Base-by-base conservation (phyloP, 2,888 invertebrate genomes). In the Sarcophaga caerulescens region DNA sequence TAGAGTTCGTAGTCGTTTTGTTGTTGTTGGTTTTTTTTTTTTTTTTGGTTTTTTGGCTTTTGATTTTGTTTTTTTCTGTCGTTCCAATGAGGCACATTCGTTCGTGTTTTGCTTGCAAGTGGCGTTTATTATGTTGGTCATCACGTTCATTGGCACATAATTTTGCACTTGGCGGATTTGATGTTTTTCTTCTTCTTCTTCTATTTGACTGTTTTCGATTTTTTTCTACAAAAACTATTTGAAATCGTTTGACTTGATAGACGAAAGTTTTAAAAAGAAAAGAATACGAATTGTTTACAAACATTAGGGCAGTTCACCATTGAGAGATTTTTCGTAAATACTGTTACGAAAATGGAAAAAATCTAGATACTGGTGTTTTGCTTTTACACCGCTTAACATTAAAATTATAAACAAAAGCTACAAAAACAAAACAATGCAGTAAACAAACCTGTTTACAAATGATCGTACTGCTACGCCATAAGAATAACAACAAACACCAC, bases 61-160 rank as follows among this genome's bases (percentile, higher is more conserved):
- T 17, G 62, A 60, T 69, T 66, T 47, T 10, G 35, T 63, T 44
- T 57, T 75, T 2, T 21, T 68, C 47, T 70, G 23, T 70, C 25
- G 14, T 25, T 70, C 10, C n/a, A 14, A 52, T 21, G 47, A 4
- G 14, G 6, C 19, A 59, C 35, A 57, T n/a, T 68, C 47, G 47
- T 70, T 59, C 75, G 69, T 77, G 78, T 74, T 73, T 80, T 66
- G 70, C n/a, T 65, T 76, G 71, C 77, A 71, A 82, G 85, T 75
- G 81, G 75, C 44, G 71, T 85, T 79, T 80, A 82, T 79, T 66
- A 75, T 74, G 78, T 79, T 85, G 85, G 80, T 62, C 80, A 83
- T 77, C 83, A 83, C 85, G 80, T 85, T 74, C 69, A 60, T 85
- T 80, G 83, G 69, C 83, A 83, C 73, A 69, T 68, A 68, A 66